Evolutionary conservation across 2,888 invertebrate genomes (phyloP).

Genomic region (Acanthosepion lycidas): DNA sequence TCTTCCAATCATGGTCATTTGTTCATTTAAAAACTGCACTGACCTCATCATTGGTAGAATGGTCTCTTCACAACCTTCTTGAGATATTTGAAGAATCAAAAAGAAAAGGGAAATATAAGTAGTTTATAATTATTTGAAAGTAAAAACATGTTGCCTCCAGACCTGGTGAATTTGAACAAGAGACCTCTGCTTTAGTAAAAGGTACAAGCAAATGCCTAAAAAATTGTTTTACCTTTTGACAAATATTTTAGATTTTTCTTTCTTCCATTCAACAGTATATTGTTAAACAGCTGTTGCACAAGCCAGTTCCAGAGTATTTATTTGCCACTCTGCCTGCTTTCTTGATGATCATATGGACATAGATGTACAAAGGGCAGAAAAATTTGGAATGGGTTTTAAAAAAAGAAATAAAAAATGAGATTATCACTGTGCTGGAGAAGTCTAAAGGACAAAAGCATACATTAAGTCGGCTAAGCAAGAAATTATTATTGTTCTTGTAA

Average conservation of each 20-base stretch:
- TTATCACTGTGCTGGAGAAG: background rate
- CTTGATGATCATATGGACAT: background rate
- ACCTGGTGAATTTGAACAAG: slow-evolving; percentile 22
- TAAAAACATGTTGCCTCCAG: slow-evolving; percentile 33
- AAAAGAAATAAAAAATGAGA: background rate
- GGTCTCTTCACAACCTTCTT: slow-evolving; percentile 33
- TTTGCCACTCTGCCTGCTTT: background rate
- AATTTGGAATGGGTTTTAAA: background rate
- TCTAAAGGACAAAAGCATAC: background rate
- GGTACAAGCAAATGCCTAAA: background rate
- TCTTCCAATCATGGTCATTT: background rate
- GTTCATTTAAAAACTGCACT: slow-evolving; percentile 14
- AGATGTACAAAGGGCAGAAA: background rate
- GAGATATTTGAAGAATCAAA: background rate
- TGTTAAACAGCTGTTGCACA: background rate
- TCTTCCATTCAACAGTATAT: background rate
- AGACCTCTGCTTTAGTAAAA: background rate
- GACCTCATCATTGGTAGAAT: slow-evolving; percentile 21
- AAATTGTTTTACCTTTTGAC: background rate
- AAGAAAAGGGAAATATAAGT: background rate
- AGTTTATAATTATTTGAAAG: background rate
- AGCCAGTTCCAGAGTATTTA: background rate
- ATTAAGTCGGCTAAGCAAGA: slow-evolving; percentile 5
- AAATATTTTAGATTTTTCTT: background rate
- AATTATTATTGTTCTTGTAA: background rate